Percentiles rank a stretch among this genome's conserved stretches.
Conservation (phyloP, 2,113 vertebrate genomes). For the Octodon degus region DNA sequence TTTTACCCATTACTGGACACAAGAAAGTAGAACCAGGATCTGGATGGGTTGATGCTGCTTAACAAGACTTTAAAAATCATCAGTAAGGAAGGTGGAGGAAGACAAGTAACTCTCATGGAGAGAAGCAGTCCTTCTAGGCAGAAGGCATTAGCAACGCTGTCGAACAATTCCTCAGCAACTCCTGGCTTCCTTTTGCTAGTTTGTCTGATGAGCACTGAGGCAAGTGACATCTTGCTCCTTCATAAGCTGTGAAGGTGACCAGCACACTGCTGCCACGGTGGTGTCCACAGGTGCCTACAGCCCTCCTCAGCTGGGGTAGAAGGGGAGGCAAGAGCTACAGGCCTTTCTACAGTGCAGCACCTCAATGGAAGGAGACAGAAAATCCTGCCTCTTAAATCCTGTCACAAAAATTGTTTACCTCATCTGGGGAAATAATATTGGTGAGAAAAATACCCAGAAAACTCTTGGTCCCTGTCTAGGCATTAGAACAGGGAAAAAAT, state of each 20-base stretch:
- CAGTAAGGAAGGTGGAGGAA: not conserved
- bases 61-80: not conserved
- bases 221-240: not conserved
- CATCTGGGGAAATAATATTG: not conserved
- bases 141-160: slow-evolving; percentile 69
- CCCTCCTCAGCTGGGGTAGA: not conserved
- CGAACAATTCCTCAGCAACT: slow-evolving; percentile 50
- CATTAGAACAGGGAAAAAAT: not conserved
- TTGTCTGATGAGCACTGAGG: not conserved
- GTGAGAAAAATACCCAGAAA: not conserved
- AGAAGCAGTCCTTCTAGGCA: not conserved
- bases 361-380: not conserved
- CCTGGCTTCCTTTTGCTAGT: slow-evolving; percentile 8
- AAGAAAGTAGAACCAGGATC: not conserved
- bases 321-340: not conserved
- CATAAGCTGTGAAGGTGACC: not conserved
- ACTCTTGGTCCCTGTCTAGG: not conserved
- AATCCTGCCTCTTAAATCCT: not conserved
- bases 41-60: not conserved
- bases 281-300: not conserved
- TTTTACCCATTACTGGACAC: not conserved
- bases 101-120: not conserved
- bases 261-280: not conserved
- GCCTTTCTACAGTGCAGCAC: not conserved
- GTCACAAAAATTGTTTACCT: not conserved